Conservation (phyloP, 2,888 invertebrate genomes). For the Plusia festucae region DNA sequence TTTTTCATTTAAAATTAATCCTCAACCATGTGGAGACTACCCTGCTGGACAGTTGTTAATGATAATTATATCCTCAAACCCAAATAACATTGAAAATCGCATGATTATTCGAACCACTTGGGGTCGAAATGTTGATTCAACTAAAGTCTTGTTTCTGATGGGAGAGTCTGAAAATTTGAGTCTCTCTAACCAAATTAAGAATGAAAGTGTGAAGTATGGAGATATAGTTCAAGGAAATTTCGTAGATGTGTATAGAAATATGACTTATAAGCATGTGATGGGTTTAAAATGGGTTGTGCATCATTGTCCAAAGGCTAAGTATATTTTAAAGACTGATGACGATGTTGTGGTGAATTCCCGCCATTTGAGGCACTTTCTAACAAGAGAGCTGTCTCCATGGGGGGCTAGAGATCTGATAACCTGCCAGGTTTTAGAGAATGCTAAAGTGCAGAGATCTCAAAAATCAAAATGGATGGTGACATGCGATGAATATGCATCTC, state of each 20-base stretch:
- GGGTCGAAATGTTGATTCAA: constrained; percentile 89
- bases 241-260: constrained; percentile 93
- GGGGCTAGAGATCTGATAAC: constrained; percentile 90
- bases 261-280: constrained; percentile 96
- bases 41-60: constrained; percentile 87
- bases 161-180: constrained; percentile 79
- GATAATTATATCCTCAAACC: constrained; percentile 92
- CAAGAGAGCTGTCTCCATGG: constrained; percentile 88
- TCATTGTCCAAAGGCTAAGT: constrained; percentile 91
- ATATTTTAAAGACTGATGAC: constrained; percentile 93
- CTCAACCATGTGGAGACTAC: constrained; percentile 86
- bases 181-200: constrained; percentile 75
- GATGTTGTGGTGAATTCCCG: constrained; percentile 93
- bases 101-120: constrained; percentile 92
- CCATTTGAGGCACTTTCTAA: constrained; percentile 89
- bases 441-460: constrained; percentile 89
- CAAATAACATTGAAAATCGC: constrained; percentile 91
- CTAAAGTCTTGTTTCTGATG: constrained; percentile 91
- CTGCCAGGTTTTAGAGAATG: constrained; percentile 88
- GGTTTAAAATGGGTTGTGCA: constrained; percentile 93
- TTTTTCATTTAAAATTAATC: constrained; percentile 90
- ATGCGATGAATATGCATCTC: constrained; percentile 90
- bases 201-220: constrained; percentile 88
- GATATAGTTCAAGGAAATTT: constrained; percentile 95
- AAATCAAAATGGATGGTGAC: constrained; percentile 94